Percentiles rank a stretch among this genome's conserved stretches.
These are phyloP conservation scores for Parnassius mnemosyne DNA, from an alignment of 2,888 invertebrate species.

Conservation along the genomic window DNA sequence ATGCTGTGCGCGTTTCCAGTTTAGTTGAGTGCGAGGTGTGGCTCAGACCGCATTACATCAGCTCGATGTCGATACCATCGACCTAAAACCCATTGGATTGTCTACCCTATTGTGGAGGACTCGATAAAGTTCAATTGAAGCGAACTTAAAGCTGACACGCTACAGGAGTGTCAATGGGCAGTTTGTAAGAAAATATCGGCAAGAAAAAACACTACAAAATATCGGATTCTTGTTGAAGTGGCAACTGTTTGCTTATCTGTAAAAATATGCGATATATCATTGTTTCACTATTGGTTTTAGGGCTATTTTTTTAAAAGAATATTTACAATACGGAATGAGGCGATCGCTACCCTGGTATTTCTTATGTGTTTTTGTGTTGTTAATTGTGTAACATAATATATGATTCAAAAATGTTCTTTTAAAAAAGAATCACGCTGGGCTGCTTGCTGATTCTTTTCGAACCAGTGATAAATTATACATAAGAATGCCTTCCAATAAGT, in stretches of 20 bases:
- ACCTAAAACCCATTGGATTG: slow-evolving; percentile 29
- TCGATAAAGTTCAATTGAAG: slow-evolving; percentile 11
- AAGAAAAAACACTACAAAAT: slow-evolving; percentile 1
- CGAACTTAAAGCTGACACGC: slow-evolving; percentile 13
- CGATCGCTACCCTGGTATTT: too few relatives aligned
- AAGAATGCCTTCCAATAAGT: too few relatives aligned
- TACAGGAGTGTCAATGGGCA: slow-evolving; percentile 16
- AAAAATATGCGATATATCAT: not conserved
- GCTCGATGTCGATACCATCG: not conserved
- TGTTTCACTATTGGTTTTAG: not conserved
- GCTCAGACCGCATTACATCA: slow-evolving; percentile 4
- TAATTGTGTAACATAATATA: too few relatives aligned
- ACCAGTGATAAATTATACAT: too few relatives aligned
- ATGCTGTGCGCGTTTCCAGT: not conserved
- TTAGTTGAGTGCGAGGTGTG: slow-evolving; percentile 8
- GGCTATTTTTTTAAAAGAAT: too few relatives aligned
- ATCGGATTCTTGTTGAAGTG: not conserved
- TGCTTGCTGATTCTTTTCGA: too few relatives aligned
- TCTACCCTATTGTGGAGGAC: not conserved
- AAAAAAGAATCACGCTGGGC: too few relatives aligned
- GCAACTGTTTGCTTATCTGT: too few relatives aligned
- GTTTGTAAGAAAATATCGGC: not conserved
- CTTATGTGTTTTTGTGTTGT: too few relatives aligned
- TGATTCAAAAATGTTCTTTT: too few relatives aligned
- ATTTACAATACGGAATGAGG: too few relatives aligned